Evolutionary conservation across 1,140 invertebrate species (phyloP).

Genomic region (Aphidius ervi): DNA sequence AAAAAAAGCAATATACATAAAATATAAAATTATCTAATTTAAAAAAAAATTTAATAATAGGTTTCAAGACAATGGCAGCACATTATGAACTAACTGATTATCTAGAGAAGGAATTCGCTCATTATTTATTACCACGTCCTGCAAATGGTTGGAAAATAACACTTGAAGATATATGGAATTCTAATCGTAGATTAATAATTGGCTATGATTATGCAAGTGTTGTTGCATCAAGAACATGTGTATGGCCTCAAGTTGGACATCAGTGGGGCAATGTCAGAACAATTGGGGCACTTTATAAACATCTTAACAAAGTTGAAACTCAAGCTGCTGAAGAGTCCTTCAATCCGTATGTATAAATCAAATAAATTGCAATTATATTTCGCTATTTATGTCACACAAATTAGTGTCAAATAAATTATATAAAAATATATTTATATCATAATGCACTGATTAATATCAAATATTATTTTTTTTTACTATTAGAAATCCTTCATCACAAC

Average conservation of each 20-base stretch:
- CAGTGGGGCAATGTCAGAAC: slow-evolving; percentile 61
- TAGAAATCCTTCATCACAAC: slow-evolving; percentile 19
- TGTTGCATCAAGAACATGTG: slow-evolving; percentile 29
- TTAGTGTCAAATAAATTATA: too few relatives aligned
- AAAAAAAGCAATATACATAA: slow-evolving; percentile 5
- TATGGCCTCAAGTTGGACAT: slow-evolving; percentile 54
- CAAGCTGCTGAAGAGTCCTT: slow-evolving; percentile 22
- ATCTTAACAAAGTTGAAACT: slow-evolving; percentile 43
- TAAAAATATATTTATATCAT: too few relatives aligned
- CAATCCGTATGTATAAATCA: slow-evolving; percentile 38
- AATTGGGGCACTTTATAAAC: slow-evolving; percentile 49
- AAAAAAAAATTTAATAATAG: slow-evolving; percentile 27
- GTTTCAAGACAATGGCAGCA: slow-evolving; percentile 46
- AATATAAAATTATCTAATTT: background rate
- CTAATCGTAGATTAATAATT: slow-evolving; percentile 54
- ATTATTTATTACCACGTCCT: slow-evolving; percentile 49
- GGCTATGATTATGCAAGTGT: slow-evolving; percentile 54
- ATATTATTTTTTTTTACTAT: slow-evolving; percentile 2
- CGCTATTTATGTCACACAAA: too few relatives aligned
- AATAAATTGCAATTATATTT: too few relatives aligned
- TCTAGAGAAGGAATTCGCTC: slow-evolving; percentile 51
- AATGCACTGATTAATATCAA: too few relatives aligned
- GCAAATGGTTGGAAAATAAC: slow-evolving; percentile 48
- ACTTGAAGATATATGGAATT: slow-evolving; percentile 54
- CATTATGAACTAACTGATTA: slow-evolving; percentile 53